Base-by-base conservation (phyloP, 2,888 invertebrate species). In the Tachystola acroxantha region DNA sequence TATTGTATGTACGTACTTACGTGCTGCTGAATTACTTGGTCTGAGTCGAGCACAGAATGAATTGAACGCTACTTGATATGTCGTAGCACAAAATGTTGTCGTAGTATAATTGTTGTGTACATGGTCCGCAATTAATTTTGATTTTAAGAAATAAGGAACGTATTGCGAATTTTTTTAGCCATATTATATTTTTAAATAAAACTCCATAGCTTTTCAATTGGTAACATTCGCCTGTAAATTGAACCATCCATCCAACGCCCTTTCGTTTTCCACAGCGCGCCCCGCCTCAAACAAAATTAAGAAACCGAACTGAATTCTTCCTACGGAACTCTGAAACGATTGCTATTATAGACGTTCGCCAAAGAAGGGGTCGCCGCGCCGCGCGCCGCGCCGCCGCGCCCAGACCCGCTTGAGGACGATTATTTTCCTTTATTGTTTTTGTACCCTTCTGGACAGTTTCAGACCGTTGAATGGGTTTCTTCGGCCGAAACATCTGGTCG, bases 311-410 rank as follows among this genome's bases (percentile, higher is more conserved):
- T 29, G 42, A 47, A 48, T 47, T 51, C 37, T 41, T 48, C 40
- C 27, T 32, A 36, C 36, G 33, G 27, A 34, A 32, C 16, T 32
- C 10, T 13, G 20, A 25, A 32, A 19, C 34, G 32, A 37, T 45
- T 54, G 48, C 48, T 51, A 44, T 53, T 52, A 42, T 46, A 45
- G 43, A 37, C 16, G 36, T 46, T 50, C 32, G 7, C 19, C 32
- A 31, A 39, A 24, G 38, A 33, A 14, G 19, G 20, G 10, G 10
- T 2, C 32, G 11, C 6, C 14, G 12, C 11, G 32, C 26, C 37
- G 32, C 26, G 36, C 48, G 47, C 37, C 24, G 35, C n/a, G n/a
- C n/a, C n/a, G n/a, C n/a, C n/a, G n/a, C n/a, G n/a, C n/a, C n/a
- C n/a, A n/a, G n/a, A n/a, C n/a, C n/a, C n/a, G n/a, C n/a, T 32